phyloP scores from a whole-genome alignment of 2,797 vertebrate genomes.

The Gadopsis bispinosus region DNA sequence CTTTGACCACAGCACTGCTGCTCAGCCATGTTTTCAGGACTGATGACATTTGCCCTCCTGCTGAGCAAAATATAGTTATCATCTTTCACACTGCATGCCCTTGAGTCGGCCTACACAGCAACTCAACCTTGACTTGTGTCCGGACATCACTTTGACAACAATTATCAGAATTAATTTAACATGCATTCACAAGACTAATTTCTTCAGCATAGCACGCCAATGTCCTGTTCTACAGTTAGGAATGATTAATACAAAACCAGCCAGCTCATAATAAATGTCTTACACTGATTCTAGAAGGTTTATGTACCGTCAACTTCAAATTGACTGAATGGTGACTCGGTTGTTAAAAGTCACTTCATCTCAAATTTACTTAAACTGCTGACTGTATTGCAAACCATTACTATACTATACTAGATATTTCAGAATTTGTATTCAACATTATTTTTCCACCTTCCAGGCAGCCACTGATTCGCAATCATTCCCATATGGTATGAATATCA shows the following conservation, averaged over 20 bases:
- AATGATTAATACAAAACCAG: not conserved
- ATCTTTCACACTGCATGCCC: slow-evolving; percentile 42
- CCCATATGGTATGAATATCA: not conserved
- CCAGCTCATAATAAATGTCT: not conserved
- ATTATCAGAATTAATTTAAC: slow-evolving; percentile 30
- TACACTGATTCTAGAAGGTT: not conserved
- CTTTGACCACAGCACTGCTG: slow-evolving; percentile 46
- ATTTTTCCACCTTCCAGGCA: not conserved
- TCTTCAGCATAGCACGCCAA: not conserved
- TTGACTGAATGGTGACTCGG: too few relatives aligned
- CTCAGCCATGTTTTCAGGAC: slow-evolving; percentile 50
- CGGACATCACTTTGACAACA: not conserved
- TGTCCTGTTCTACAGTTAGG: not conserved
- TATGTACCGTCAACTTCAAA: not conserved
- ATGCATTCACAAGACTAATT: not conserved
- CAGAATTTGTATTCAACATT: too few relatives aligned
- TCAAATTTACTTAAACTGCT: not conserved
- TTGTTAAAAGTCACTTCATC: not conserved
- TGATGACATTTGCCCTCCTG: slow-evolving; percentile 51
- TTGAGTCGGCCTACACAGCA: slow-evolving; percentile 30
- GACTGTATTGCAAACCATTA: not conserved
- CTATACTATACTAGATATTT: not conserved
- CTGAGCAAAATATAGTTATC: slow-evolving; percentile 49
- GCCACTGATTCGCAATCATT: not conserved
- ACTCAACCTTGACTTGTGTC: slow-evolving; percentile 34